A percentile compares a stretch with the other conserved stretches of the same genome.
Evolutionary conservation across 2,888 invertebrate species (phyloP).

Genomic region (Patella depressa): DNA sequence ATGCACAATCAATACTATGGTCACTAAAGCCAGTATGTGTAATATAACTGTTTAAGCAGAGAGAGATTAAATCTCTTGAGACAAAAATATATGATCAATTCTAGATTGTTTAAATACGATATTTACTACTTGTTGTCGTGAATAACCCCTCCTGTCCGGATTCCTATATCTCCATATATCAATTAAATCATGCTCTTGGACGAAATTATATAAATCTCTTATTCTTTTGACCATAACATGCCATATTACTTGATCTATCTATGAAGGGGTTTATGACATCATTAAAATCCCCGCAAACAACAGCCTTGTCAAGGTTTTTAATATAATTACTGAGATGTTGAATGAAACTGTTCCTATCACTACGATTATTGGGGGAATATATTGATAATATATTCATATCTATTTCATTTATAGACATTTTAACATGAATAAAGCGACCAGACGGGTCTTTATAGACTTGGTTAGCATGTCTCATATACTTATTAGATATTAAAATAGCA

Average conservation of each 20-base stretch:
- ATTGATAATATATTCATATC: not conserved
- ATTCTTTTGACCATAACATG: not conserved
- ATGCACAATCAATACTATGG: too few species aligned
- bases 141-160: not conserved
- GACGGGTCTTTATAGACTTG: not conserved
- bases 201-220: not conserved
- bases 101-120: too few species aligned
- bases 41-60: too few species aligned
- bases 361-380: not conserved
- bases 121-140: too few species aligned
- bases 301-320: not conserved
- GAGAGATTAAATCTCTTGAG: too few species aligned
- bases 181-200: not conserved
- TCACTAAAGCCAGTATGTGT: too few species aligned
- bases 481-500: not conserved
- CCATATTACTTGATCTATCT: not conserved
- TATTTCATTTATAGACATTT: not conserved
- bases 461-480: not conserved
- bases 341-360: not conserved
- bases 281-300: not conserved
- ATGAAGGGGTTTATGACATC: not conserved
- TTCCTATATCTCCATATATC: not conserved
- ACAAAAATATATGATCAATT: too few species aligned
- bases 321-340: not conserved
- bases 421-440: not conserved